Evolutionary conservation across 2,797 vertebrate genomes (phyloP), one percentile per base, ranked within the genome.

Genomic region (Enteromius treurensis): DNA sequence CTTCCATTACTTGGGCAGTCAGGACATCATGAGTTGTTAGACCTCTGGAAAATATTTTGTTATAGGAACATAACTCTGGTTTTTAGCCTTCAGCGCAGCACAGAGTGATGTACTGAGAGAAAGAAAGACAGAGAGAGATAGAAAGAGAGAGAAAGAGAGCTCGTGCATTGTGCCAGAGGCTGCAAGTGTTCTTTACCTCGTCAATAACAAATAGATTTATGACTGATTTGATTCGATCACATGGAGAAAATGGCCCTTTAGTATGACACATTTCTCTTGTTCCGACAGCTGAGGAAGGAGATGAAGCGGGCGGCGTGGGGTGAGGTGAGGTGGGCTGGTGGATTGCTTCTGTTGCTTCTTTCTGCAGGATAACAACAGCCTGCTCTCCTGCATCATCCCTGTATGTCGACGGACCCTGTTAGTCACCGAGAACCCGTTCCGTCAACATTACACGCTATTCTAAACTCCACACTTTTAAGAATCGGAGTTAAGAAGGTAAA

Each of bases 201-300:
- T 93, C 93, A 94, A 90, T 88, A 88, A 88, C 87, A 90, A 88
- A 88, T 86, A 90, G 88, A 90, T 90, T 86, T 88, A 90, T 85
- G 85, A 79, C 87, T 86, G 86, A 88, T 88, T 83, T 85, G 87
- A 90, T 88, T 87, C 83, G 82, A 86, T 92, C 93, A 91, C 45
- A 62, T 85, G 90, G 81, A 91, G 86, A 85, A 89, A 91, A 76
- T 87, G 88, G 65, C 84, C 87, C 82, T 89, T 87, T 87, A 89
- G 87, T 86, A 87, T 86, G 86, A 89, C 90, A 84, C 87, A 90
- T 92, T 91, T 91, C 84, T 92, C 93, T 94, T 81, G 77, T 85
- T 85, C 80, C 11, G 87, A 84, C 76, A 42, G 80, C 75, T 76
- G 53, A 14, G 76, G 70, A 82, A 76, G 68, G 62, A 79, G 80